These are phyloP conservation scores for Felis chaus DNA, from an alignment of 2,113 vertebrate species.

Conservation along the genomic window DNA sequence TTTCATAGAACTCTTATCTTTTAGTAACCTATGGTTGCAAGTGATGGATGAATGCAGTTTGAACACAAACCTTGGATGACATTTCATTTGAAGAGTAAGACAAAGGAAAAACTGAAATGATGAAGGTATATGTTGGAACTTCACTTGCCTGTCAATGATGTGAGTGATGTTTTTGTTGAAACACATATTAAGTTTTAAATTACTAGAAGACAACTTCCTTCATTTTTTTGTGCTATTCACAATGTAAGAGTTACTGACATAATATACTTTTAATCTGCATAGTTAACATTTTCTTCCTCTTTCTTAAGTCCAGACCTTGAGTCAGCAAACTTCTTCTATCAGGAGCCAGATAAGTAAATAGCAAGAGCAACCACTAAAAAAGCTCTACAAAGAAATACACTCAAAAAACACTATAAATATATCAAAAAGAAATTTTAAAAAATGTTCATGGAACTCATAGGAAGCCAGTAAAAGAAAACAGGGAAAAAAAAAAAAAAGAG, in stretches of 20 bases:
- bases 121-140: neutral
- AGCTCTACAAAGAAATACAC: no score
- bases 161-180: neutral
- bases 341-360: neutral
- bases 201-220: neutral
- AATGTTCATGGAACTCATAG: neutral
- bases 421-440: neutral
- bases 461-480: neutral
- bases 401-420: slow-evolving; percentile 3
- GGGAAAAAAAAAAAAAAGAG: neutral
- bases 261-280: neutral
- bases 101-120: neutral
- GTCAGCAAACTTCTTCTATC: neutral
- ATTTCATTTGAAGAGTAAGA: neutral
- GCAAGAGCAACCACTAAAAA: neutral
- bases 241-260: neutral
- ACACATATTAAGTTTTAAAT: neutral
- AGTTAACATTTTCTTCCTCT: neutral
- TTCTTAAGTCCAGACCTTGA: neutral
- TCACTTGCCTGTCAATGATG: neutral
- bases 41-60: neutral
- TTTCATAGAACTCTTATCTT: neutral
- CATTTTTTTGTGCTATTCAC: neutral
- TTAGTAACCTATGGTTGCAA: neutral
- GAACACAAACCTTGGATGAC: neutral